Conservation (phyloP, 1,140 invertebrate species). For the Trichonephila clavata region DNA sequence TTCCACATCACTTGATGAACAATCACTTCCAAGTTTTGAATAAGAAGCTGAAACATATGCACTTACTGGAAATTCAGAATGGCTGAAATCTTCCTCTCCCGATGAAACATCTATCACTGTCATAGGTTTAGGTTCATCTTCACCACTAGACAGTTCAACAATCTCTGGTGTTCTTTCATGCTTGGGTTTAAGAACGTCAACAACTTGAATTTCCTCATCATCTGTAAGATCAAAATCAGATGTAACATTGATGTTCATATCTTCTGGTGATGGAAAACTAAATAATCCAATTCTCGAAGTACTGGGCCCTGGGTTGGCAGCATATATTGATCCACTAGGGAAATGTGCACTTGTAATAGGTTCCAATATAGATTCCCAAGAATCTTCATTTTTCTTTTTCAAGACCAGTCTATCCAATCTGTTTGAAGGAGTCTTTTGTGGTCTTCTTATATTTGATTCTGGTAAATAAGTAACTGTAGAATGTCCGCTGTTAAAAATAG, state of each 20-base stretch:
- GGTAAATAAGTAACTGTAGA: neutral
- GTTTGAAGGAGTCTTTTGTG: neutral
- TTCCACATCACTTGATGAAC: neutral
- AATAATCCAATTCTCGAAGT: neutral
- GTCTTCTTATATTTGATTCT: neutral
- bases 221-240: conserved; percentile 52
- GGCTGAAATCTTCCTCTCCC: neutral
- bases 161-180: conserved; percentile 83
- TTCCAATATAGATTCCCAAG: neutral
- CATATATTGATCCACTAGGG: neutral
- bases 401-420: conserved; percentile 6
- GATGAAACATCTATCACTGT: conserved; percentile 22
- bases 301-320: conserved; percentile 57
- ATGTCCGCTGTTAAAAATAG: neutral
- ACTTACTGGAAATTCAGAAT: too few species aligned
- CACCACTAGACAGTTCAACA: conserved; percentile 81
- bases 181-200: conserved; percentile 83
- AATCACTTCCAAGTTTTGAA: neutral
- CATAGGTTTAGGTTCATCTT: conserved; percentile 76
- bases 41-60: too few species aligned
- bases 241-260: neutral
- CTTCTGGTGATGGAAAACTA: neutral
- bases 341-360: conserved; percentile 10
- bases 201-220: conserved; percentile 78
- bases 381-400: conserved; percentile 8